Evolutionary conservation across 2,797 vertebrate genomes (phyloP).

Genomic region (Decapterus maruadsi): DNA sequence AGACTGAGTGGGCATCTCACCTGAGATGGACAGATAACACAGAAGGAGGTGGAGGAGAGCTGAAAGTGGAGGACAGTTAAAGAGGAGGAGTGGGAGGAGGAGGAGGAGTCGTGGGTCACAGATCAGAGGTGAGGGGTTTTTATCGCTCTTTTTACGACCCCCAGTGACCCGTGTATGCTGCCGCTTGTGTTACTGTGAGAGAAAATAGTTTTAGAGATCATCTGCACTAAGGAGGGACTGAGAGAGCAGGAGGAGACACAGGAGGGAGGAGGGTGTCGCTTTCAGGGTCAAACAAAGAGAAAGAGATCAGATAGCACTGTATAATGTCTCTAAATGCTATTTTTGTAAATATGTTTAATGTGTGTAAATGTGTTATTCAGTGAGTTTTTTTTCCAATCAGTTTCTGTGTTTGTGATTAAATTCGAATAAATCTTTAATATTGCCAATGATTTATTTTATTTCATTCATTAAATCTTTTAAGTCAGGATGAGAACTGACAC

Average conservation of each 20-base stretch:
- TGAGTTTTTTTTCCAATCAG: conserved; percentile 17
- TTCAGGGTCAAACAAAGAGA: conserved; percentile 27
- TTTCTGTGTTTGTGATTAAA: conserved; percentile 33
- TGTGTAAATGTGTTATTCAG: conserved; percentile 25
- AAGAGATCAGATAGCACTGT: conserved; percentile 10
- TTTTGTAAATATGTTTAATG: conserved; percentile 53
- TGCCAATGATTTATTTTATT: conserved; percentile 24
- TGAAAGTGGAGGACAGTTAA: conserved; percentile 53
- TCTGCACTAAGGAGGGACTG: conserved; percentile 41
- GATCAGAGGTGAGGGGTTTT: conserved; percentile 79
- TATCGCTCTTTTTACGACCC: conserved; percentile 74
- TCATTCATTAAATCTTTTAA: neutral
- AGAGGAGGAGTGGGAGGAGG: conserved; percentile 35
- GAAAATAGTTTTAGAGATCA: conserved; percentile 65
- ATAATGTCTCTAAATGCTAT: conserved; percentile 25
- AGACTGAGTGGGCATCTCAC: conserved; percentile 41
- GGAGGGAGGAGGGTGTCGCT: neutral
- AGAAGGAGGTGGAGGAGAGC: conserved; percentile 46
- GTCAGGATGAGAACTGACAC: neutral
- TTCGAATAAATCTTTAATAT: conserved; percentile 74
- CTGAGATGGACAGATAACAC: conserved; percentile 64
- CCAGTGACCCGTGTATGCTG: conserved; percentile 65
- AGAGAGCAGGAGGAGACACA: neutral
- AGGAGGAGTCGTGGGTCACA: conserved; percentile 75
- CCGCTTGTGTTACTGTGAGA: conserved; percentile 45